A percentile compares a stretch with the other conserved stretches of the same genome.
Evolutionary conservation across 2,113 vertebrate genomes (phyloP).

Genomic region (Lethenteron reissneri): DNA sequence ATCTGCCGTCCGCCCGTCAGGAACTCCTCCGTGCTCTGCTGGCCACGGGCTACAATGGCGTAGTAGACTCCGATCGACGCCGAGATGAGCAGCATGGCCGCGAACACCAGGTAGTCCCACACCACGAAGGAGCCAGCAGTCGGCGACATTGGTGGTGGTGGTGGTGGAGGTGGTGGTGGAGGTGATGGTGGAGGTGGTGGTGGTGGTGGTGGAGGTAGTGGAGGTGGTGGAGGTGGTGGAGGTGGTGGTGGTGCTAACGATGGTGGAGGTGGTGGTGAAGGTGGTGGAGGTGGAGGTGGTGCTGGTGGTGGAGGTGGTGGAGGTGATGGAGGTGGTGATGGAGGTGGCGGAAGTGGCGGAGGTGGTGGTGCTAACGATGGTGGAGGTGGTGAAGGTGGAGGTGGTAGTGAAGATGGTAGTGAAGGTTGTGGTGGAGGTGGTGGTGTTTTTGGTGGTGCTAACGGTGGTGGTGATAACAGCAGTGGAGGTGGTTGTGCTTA

Average conservation of each 20-base stretch:
- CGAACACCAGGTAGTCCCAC: slow-evolving; percentile 75
- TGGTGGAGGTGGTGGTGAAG: too few species aligned
- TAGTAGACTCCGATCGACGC: slow-evolving; percentile 56
- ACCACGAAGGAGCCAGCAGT: slow-evolving; percentile 21
- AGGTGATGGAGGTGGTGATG: too few species aligned
- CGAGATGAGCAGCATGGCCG: slow-evolving; percentile 47
- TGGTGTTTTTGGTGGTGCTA: too few species aligned
- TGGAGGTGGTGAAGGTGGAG: too few species aligned
- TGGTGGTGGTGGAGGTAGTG: slow-evolving; percentile 11
- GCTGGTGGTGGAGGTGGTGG: too few species aligned
- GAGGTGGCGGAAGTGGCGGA: too few species aligned
- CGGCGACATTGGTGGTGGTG: slow-evolving; percentile 9
- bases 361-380: too few species aligned
- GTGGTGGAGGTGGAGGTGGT: too few species aligned
- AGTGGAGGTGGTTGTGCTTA: too few species aligned
- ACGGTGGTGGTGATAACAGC: too few species aligned
- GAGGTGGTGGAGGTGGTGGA: slow-evolving; percentile 5
- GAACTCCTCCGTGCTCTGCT: slow-evolving; percentile 39
- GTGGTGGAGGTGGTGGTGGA: slow-evolving; percentile 15
- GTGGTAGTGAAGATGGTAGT: too few species aligned
- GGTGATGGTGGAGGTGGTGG: neutral
- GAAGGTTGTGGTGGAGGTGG: too few species aligned
- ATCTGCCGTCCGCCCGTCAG: slow-evolving; percentile 52
- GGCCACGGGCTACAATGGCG: slow-evolving; percentile 31
- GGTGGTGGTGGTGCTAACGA: slow-evolving; percentile 4